Conservation (phyloP, 1,140 invertebrate species). For the Physella acuta region DNA sequence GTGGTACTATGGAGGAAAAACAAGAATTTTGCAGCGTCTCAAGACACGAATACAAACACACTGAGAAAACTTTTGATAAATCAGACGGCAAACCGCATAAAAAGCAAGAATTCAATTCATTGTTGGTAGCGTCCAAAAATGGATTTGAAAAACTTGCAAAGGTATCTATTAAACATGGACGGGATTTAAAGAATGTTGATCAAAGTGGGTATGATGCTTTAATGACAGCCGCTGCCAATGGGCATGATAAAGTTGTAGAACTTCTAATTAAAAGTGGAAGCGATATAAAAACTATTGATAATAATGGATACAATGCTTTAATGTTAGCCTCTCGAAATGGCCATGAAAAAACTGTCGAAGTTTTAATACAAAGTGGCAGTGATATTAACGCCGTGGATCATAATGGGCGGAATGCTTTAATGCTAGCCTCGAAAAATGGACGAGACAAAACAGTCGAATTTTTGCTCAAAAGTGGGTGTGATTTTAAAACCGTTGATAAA, state of each 20-base stretch:
- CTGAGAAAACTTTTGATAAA: no score
- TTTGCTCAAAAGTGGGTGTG: neutral
- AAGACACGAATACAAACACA: no score
- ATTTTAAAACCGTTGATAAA: neutral
- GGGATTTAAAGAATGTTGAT: constrained; percentile 1
- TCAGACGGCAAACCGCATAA: no score
- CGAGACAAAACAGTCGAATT: neutral
- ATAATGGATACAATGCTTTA: neutral
- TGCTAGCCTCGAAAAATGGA: neutral
- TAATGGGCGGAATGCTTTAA: neutral
- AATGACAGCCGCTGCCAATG: neutral
- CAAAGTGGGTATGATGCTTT: neutral
- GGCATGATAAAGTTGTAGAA: neutral
- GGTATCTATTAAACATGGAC: neutral
- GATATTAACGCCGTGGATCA: neutral
- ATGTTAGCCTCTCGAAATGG: neutral
- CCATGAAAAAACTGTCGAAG: neutral
- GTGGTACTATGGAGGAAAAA: no score
- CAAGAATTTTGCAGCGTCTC: no score
- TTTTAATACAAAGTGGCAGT: neutral
- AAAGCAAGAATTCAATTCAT: no score
- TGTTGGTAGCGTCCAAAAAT: neutral
- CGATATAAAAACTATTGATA: neutral
- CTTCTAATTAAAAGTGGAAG: neutral
- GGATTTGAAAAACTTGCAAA: neutral